A percentile compares a stretch with the other conserved stretches of the same genome.
These are phyloP conservation scores for Polietes domitor DNA, from an alignment of 2,888 invertebrate species.

Conservation along the genomic window DNA sequence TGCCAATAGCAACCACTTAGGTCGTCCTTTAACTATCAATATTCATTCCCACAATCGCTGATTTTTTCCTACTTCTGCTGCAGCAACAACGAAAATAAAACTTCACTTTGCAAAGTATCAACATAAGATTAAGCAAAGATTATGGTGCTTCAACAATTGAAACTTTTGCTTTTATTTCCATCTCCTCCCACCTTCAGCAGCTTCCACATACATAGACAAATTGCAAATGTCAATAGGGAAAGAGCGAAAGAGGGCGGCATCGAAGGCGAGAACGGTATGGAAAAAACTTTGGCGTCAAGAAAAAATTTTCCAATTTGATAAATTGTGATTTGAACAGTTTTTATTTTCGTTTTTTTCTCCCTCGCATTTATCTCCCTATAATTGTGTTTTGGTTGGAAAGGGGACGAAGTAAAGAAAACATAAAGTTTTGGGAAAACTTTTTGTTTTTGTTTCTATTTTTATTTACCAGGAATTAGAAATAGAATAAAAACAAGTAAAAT, in stretches of 20 bases:
- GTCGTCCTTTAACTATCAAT: background rate
- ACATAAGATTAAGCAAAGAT: conserved; percentile 65
- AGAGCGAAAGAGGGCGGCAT: background rate
- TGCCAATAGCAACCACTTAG: background rate
- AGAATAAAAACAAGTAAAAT: conserved; percentile 30
- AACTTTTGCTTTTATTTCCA: conserved; percentile 49
- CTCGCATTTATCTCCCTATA: conserved; percentile 32
- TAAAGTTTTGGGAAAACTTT: conserved; percentile 19
- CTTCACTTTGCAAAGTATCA: conserved; percentile 58
- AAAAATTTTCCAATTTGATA: conserved; percentile 66
- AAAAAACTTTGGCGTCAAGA: conserved; percentile 65
- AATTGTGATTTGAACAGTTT: conserved; percentile 60
- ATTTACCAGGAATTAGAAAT: conserved; percentile 44
- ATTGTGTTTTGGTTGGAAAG: conserved; percentile 4
- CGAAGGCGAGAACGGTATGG: background rate
- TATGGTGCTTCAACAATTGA: conserved; percentile 63
- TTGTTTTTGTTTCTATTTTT: conserved; percentile 13
- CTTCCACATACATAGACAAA: conserved; percentile 5
- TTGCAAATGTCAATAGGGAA: conserved; percentile 4
- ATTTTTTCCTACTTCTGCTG: background rate
- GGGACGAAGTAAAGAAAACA: background rate
- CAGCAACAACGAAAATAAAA: background rate
- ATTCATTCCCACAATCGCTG: background rate
- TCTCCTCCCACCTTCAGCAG: background rate
- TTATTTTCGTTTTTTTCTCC: conserved; percentile 19